Percentiles rank a stretch among this genome's conserved stretches.
Evolutionary conservation across 2,888 invertebrate genomes (phyloP).

Genomic region (Oscheius sp.): DNA sequence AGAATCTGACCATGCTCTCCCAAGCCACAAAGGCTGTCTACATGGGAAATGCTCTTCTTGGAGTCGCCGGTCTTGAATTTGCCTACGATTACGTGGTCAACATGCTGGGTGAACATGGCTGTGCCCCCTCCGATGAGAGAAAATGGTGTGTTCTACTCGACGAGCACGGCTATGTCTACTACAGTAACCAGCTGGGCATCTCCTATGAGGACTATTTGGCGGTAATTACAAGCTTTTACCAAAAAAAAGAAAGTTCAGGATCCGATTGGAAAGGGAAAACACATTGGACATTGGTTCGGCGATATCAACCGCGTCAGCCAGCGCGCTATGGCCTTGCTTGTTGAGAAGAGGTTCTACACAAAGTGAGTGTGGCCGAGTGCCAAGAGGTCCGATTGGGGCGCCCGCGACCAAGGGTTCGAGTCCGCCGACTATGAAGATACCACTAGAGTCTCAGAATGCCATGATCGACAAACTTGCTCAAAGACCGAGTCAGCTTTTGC

Average conservation of each 20-base stretch:
- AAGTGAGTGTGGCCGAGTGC: slow-evolving; percentile 45
- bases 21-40: slow-evolving; percentile 68
- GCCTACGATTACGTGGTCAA: slow-evolving; percentile 68
- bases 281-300: slow-evolving; percentile 68
- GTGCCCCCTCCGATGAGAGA: slow-evolving; percentile 53
- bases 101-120: slow-evolving; percentile 62
- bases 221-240: slow-evolving; percentile 20
- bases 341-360: slow-evolving; percentile 68
- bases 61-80: slow-evolving; percentile 70
- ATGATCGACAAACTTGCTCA: slow-evolving; percentile 37
- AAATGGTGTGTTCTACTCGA: slow-evolving; percentile 70
- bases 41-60: slow-evolving; percentile 63
- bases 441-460: slow-evolving; percentile 39
- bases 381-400: neutral
- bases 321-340: slow-evolving; percentile 67
- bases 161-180: slow-evolving; percentile 71
- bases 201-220: slow-evolving; percentile 54
- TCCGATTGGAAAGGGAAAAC: slow-evolving; percentile 43
- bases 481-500: slow-evolving; percentile 26
- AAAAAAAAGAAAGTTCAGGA: slow-evolving; percentile 35
- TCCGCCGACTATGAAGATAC: slow-evolving; percentile 12
- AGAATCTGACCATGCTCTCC: slow-evolving; percentile 68
- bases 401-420: slow-evolving; percentile 1
- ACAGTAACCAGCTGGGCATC: slow-evolving; percentile 61
- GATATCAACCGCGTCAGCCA: slow-evolving; percentile 69